Percentiles rank a stretch among this genome's conserved stretches.
Evolutionary conservation across 2,113 vertebrate genomes (phyloP).

Genomic region (Chitala chitala): DNA sequence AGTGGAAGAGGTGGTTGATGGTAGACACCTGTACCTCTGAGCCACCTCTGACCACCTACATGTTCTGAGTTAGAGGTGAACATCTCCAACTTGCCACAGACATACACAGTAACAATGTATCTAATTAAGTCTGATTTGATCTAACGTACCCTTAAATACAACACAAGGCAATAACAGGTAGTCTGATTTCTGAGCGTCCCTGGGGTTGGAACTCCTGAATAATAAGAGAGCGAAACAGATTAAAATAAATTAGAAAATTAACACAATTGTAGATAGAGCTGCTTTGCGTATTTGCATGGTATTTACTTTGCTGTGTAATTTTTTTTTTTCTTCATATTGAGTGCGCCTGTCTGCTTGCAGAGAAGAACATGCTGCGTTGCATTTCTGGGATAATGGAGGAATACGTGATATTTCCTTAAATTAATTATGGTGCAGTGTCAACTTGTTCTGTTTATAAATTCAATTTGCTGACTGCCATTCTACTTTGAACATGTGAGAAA

Average conservation of each 20-base stretch:
- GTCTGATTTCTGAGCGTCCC: constrained; percentile 61
- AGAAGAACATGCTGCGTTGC: constrained; percentile 20
- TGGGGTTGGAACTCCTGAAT: constrained; percentile 54
- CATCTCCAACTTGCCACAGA: constrained; percentile 32
- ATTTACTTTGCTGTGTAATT: constrained; percentile 21
- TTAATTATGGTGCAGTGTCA: constrained; percentile 47
- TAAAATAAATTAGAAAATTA: constrained; percentile 47
- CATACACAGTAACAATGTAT: constrained; percentile 63
- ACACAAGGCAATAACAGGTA: constrained; percentile 49
- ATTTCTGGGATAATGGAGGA: constrained; percentile 31
- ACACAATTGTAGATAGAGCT: constrained; percentile 37
- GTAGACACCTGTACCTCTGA: too few species aligned
- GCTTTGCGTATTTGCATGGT: neutral
- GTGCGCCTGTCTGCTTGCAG: constrained; percentile 31
- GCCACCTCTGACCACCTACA: too few species aligned
- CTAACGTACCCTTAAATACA: constrained; percentile 62
- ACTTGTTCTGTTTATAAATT: constrained; percentile 50
- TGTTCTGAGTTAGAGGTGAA: too few species aligned
- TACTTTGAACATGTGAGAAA: constrained; percentile 39
- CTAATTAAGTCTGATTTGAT: constrained; percentile 73
- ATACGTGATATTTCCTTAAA: constrained; percentile 44
- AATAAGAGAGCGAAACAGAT: constrained; percentile 45
- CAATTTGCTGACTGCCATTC: constrained; percentile 51
- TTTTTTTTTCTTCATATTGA: constrained; percentile 30
- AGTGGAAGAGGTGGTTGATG: too few species aligned